Percentiles rank a stretch among this genome's conserved stretches.
phyloP scores from a whole-genome alignment of 2,113 vertebrate species.

The Geococcyx californianus region DNA sequence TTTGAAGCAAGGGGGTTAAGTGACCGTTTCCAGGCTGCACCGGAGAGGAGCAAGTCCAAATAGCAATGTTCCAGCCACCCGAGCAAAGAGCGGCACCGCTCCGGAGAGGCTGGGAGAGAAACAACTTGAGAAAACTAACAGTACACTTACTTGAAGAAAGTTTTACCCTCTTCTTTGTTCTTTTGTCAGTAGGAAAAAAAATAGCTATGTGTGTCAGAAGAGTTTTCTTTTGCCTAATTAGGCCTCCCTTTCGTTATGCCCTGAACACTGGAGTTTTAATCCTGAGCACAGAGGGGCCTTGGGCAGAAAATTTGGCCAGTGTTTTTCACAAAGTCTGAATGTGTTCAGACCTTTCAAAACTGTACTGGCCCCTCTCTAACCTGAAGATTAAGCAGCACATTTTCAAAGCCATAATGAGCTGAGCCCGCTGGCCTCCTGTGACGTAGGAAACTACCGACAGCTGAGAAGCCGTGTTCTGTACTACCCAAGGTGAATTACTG shows the following conservation, averaged over 20 bases:
- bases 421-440: neutral
- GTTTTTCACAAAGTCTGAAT: constrained; percentile 42
- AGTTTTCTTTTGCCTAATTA: constrained; percentile 29
- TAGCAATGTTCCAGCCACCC: neutral
- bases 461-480: neutral
- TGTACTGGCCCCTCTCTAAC: constrained; percentile 15
- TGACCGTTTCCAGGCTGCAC: neutral
- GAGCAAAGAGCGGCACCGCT: neutral
- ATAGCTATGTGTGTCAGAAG: constrained; percentile 22
- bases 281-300: constrained; percentile 35
- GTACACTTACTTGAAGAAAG: constrained; percentile 3
- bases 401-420: constrained; percentile 56
- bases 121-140: constrained; percentile 3
- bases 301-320: constrained; percentile 46
- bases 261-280: constrained; percentile 50
- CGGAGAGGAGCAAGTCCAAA: neutral
- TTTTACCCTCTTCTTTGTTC: constrained; percentile 35
- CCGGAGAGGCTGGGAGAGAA: neutral
- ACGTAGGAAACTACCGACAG: constrained; percentile 26
- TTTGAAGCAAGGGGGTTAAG: neutral
- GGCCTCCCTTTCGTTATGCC: constrained; percentile 16
- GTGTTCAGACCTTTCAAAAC: constrained; percentile 46
- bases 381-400: constrained; percentile 31
- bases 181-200: neutral
- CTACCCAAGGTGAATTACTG: constrained; percentile 11